Percentiles rank a stretch among this genome's conserved stretches.
Conservation (phyloP, 2,113 vertebrate genomes). For the Triplophysa siluroides region DNA sequence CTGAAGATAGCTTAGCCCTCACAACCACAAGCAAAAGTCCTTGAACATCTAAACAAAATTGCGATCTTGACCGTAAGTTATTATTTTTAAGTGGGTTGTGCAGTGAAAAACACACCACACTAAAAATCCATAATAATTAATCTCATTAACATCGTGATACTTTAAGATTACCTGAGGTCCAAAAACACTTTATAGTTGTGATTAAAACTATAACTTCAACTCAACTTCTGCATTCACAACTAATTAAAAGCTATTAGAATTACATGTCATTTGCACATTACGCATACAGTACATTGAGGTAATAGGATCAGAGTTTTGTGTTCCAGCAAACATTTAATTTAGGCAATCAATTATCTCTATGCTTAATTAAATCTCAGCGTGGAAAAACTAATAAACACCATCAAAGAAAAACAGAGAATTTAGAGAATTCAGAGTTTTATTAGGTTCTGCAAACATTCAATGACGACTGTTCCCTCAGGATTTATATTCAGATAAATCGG, state of each 20-base stretch:
- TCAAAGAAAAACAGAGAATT: not conserved
- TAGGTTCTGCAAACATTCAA: slow-evolving; percentile 27
- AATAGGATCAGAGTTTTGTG: not conserved
- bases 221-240: not conserved
- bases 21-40: not conserved
- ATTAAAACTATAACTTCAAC: slow-evolving; percentile 4
- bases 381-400: slow-evolving; percentile 16
- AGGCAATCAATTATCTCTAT: not conserved
- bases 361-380: not conserved
- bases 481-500: slow-evolving; percentile 14
- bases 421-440: not conserved
- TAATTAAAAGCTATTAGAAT: slow-evolving; percentile 7
- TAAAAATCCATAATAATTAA: too few species aligned
- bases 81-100: too few species aligned
- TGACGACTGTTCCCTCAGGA: slow-evolving; percentile 14
- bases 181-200: not conserved
- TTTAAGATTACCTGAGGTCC: too few species aligned
- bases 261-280: not conserved
- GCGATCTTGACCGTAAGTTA: too few species aligned
- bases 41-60: not conserved
- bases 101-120: too few species aligned
- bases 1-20: not conserved
- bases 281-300: not conserved
- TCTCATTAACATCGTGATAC: too few species aligned
- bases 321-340: not conserved